Base-by-base conservation (phyloP, 1,140 invertebrate genomes). In the Homalodisca vitripennis region DNA sequence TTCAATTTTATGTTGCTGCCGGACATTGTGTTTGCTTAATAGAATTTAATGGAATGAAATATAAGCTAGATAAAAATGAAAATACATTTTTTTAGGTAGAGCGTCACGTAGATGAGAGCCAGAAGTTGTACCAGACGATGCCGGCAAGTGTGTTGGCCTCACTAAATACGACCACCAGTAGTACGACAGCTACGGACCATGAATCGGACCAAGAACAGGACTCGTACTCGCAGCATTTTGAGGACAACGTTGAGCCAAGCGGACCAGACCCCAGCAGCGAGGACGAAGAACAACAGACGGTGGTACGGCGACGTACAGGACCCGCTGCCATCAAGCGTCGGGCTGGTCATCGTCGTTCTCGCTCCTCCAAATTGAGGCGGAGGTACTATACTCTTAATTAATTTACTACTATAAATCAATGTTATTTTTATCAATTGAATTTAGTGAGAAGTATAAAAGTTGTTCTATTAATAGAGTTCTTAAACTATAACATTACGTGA, bases 41-140 rank as follows among this genome's bases (percentile, higher is more conserved):
- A 10, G 34, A 32, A 63, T 13, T 13, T 63, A 26, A 30, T 63
- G 17, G 17, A 27, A 29, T 10, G 29, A 63, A 63, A 14, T 13
- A 20, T 53, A 10, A 32, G 3, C 6, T 27, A 63, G 3, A 24
- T 3, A 26, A n/a, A 63, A 63, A 63, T 14, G 10, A 67, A 46
- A 51, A 41, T 26, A 67, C 14, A 14, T n/a, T 41, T 26, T 53
- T 70, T 67, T 57, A 84, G 81, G 83, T 88, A 0, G 88, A 89
- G 75, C 80, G 87, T n/a, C 85, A 86, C 73, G 77, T 87, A 27
- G 85, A 87, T 67, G 84, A 88, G 47, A 81, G 82, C 64, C 84
- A 87, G 53, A 89, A 90, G 78, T 75, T 87, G 14, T 90, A 89
- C 77, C 87, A 87, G 80, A 91, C 89, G 1, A 88, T 90, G 86